Evolutionary conservation across 2,113 vertebrate species (phyloP), one percentile per base, ranked within the genome.

Genomic region (Morone saxatilis): DNA sequence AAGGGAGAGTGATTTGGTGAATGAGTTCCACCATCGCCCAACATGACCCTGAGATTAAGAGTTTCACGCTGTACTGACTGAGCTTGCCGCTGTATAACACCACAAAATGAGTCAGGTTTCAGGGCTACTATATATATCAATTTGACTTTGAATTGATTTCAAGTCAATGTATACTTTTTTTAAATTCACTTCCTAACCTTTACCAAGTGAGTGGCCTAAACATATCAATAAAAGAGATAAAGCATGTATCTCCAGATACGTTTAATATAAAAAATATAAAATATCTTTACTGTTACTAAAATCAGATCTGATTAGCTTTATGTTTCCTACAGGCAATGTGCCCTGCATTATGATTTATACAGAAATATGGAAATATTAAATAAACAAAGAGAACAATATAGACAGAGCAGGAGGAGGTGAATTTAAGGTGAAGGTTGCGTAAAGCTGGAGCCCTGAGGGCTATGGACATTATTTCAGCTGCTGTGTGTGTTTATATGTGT

Each of bases 391-490:
- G 13, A 19, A 76, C 2, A 9, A 48, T 56, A 47, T 4, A 50
- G 38, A 77, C 1, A 43, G 41, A 71, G 69, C 19, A 65, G 65
- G 16, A 63, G 48, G 25, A 75, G 41, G 25, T 56, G 40, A 59
- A 70, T 66, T 71, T 68, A 73, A 80, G 65, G 41, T 60, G 47
- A 62, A 43, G 25, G 62, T 22, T 56, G 50, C 48, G 36, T 68
- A 36, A 78, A 74, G 57, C 56, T 63, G 56, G 7, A n/a, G 65
- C 66, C 65, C 2, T 51, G 38, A 90, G 47, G 59, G 36, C 48
- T 13, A 0, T 7, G 41, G 47, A 72, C 73, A 76, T 80, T 80
- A 71, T 89, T 83, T 86, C 76, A 85, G 83, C 70, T 86, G 73
- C 0, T 84, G 9, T 72, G 20, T 78, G 71, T 62, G 76, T n/a